These are phyloP conservation scores for Heteromormyrus szaboi DNA, from an alignment of 2,797 vertebrate genomes.

Conservation along the genomic window DNA sequence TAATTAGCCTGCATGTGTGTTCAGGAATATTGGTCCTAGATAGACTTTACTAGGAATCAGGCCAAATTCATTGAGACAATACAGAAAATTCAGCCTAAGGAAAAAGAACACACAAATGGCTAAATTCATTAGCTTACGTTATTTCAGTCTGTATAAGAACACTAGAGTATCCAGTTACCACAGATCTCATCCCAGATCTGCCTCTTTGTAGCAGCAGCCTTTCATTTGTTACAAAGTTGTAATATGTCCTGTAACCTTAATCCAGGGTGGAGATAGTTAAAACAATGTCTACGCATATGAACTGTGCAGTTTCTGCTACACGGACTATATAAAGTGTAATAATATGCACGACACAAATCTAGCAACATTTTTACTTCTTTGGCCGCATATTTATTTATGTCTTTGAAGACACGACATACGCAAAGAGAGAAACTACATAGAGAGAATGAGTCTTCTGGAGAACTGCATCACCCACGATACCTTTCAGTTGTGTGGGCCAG, in stretches of 20 bases:
- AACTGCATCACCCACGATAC: background rate
- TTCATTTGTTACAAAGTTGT: background rate
- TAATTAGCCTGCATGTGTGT: background rate
- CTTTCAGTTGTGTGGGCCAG: background rate
- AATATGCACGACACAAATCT: background rate
- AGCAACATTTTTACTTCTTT: background rate
- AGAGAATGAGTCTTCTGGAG: background rate
- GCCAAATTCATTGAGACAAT: background rate
- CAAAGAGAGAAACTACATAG: background rate
- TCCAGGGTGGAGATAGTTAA: background rate
- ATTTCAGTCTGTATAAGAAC: background rate
- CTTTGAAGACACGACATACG: background rate
- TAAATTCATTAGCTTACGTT: background rate
- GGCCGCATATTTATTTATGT: background rate
- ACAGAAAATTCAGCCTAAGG: background rate
- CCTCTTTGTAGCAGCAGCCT: background rate
- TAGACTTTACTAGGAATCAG: background rate
- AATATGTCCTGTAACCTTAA: background rate
- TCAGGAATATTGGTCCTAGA: background rate
- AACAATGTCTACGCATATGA: background rate
- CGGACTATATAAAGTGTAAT: background rate
- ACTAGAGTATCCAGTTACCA: background rate
- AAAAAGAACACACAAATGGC: background rate
- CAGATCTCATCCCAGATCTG: background rate
- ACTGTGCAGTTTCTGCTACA: background rate